Percentiles rank a stretch among this genome's conserved stretches.
Conservation (phyloP, 2,113 vertebrate species). For the Myrmophylax atrothorax region DNA sequence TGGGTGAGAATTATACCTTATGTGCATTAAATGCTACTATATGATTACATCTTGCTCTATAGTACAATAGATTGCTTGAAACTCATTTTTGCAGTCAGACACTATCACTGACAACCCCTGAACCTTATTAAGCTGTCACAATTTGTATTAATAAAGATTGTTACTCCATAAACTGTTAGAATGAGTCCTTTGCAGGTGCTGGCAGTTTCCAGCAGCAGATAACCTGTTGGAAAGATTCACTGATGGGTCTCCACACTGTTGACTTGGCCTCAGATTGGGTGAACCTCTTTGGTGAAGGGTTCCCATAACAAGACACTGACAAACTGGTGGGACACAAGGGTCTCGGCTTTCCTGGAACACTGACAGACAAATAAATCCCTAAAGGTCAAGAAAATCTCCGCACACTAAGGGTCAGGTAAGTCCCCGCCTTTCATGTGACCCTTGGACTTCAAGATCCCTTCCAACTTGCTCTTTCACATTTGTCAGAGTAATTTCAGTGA, state of each 20-base stretch:
- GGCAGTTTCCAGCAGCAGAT: background rate
- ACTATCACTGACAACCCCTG: background rate
- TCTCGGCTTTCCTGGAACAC: background rate
- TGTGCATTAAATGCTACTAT: background rate
- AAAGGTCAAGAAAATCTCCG: background rate
- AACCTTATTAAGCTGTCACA: background rate
- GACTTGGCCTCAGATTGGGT: background rate
- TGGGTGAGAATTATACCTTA: background rate
- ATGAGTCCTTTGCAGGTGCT: background rate
- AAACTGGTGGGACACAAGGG: background rate
- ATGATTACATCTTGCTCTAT: background rate
- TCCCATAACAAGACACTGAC: background rate
- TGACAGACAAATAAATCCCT: background rate
- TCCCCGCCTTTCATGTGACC: background rate
- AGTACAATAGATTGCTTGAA: background rate
- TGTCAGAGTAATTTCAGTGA: background rate
- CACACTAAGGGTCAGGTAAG: background rate
- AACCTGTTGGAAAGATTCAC: background rate
- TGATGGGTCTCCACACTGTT: background rate
- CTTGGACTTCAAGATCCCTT: background rate
- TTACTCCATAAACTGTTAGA: background rate
- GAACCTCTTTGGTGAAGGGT: background rate
- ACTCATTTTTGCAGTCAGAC: background rate
- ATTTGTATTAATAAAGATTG: background rate
- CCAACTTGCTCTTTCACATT: background rate